These are phyloP conservation scores for Drosophila paulistorum DNA, from an alignment of 1,140 invertebrate genomes.

Conservation along the genomic window DNA sequence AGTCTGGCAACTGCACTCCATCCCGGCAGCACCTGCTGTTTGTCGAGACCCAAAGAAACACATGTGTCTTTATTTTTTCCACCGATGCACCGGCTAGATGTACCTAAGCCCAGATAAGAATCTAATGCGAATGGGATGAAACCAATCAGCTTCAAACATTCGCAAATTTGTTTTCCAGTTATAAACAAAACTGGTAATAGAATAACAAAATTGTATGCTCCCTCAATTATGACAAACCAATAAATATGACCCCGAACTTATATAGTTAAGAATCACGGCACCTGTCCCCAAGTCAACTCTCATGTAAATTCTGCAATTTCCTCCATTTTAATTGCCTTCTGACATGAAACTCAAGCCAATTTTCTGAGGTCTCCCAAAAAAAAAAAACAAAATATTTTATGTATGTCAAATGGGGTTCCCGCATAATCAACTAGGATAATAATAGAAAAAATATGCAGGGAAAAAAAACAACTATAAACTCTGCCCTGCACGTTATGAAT, in stretches of 20 bases:
- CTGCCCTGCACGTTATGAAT: slow-evolving; percentile 68
- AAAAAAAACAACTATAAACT: slow-evolving; percentile 42
- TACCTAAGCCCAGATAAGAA: background rate
- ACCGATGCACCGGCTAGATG: background rate
- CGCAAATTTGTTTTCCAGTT: slow-evolving; percentile 1
- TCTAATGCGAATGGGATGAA: background rate
- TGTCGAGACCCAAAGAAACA: slow-evolving; percentile 40
- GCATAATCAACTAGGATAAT: slow-evolving; percentile 26
- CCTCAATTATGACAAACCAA: slow-evolving; percentile 63
- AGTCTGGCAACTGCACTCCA: slow-evolving; percentile 11
- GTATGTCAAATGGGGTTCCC: slow-evolving; percentile 30
- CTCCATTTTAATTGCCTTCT: slow-evolving; percentile 63
- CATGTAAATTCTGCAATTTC: slow-evolving; percentile 49
- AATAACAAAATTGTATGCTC: slow-evolving; percentile 64
- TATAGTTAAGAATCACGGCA: slow-evolving; percentile 68
- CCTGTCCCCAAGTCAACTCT: slow-evolving; percentile 50
- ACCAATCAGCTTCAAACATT: background rate
- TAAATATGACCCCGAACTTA: slow-evolving; percentile 65
- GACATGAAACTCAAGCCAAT: slow-evolving; percentile 65
- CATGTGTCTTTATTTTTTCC: slow-evolving; percentile 30
- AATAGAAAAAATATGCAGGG: slow-evolving; percentile 23
- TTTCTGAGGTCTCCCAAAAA: slow-evolving; percentile 27
- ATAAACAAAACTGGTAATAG: slow-evolving; percentile 28
- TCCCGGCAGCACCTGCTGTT: slow-evolving; percentile 10
- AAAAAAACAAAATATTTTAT: slow-evolving; percentile 20